Percentiles rank a stretch among this genome's conserved stretches.
Conservation (phyloP, 1,140 invertebrate genomes). For the Trachymyrmex cornetzi region DNA sequence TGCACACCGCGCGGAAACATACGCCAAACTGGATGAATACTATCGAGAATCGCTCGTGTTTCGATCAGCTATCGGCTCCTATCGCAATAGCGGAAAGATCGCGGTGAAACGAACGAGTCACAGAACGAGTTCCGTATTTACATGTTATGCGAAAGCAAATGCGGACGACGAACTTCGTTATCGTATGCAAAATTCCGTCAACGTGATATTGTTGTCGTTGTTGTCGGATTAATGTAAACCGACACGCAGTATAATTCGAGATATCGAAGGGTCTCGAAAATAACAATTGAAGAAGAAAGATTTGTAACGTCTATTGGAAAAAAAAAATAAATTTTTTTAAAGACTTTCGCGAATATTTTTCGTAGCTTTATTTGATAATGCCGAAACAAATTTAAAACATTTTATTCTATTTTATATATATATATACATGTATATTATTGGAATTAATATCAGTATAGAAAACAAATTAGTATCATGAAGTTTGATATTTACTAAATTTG, state of each 20-base stretch:
- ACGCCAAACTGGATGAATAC: conserved; percentile 32
- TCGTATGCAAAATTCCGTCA: conserved; percentile 51
- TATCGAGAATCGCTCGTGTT: conserved; percentile 18
- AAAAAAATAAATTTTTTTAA: neutral
- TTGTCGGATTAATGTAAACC: conserved; percentile 40
- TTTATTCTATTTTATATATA: neutral
- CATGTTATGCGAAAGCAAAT: conserved; percentile 37
- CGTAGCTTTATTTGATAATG: neutral
- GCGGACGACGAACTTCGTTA: conserved; percentile 42
- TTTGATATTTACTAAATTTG: neutral
- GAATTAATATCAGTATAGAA: neutral
- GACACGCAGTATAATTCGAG: conserved; percentile 10
- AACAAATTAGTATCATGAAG: neutral
- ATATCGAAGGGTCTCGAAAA: conserved; percentile 31
- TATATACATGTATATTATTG: neutral
- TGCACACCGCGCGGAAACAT: conserved; percentile 12
- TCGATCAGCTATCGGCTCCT: conserved; percentile 36
- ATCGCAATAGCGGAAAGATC: neutral
- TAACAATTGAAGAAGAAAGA: neutral
- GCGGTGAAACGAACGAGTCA: conserved; percentile 23
- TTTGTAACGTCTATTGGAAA: neutral
- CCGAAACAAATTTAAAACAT: neutral
- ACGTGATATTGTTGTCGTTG: conserved; percentile 44
- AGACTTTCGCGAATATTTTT: neutral
- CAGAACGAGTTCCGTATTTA: conserved; percentile 39